Percentiles rank a stretch among this genome's conserved stretches.
These are phyloP conservation scores for Neocrepidodera transversa DNA, from an alignment of 2,888 invertebrate genomes.

Conservation along the genomic window DNA sequence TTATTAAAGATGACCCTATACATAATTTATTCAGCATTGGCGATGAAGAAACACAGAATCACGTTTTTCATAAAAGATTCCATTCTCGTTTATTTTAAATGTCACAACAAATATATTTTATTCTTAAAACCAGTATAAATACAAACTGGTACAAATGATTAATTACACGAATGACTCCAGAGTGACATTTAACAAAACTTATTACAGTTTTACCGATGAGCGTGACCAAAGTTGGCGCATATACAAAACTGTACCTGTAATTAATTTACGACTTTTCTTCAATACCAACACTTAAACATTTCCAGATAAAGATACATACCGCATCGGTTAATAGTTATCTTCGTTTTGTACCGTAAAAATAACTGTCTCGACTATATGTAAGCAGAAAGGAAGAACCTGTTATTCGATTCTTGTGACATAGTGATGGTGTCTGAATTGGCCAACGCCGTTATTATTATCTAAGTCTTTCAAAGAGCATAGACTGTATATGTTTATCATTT, in stretches of 20 bases:
- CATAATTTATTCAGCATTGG: too few relatives aligned
- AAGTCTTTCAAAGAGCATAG: conserved; percentile 1
- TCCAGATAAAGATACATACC: conserved; percentile 18
- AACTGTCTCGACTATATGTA: conserved; percentile 19
- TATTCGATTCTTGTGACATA: conserved; percentile 22
- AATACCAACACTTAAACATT: conserved; percentile 6
- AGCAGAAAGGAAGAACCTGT: conserved; percentile 15
- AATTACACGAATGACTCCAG: too few relatives aligned
- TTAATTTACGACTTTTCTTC: conserved; percentile 8
- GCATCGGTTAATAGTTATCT: background rate
- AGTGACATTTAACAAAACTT: background rate
- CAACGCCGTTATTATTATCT: conserved; percentile 16
- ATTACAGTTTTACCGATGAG: background rate
- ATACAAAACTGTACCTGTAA: conserved; percentile 4
- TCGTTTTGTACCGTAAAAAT: conserved; percentile 23
- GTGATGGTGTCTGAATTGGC: conserved; percentile 20
- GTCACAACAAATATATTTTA: too few relatives aligned
- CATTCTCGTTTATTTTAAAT: too few relatives aligned
- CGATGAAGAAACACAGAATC: too few relatives aligned
- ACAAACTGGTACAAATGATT: too few relatives aligned
- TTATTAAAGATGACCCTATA: too few relatives aligned
- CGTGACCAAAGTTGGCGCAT: background rate
- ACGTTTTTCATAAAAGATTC: too few relatives aligned
- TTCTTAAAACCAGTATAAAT: too few relatives aligned
- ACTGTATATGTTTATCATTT: background rate